Evolutionary conservation across 2,888 invertebrate genomes (phyloP).

Genomic region (Gibbula magus): DNA sequence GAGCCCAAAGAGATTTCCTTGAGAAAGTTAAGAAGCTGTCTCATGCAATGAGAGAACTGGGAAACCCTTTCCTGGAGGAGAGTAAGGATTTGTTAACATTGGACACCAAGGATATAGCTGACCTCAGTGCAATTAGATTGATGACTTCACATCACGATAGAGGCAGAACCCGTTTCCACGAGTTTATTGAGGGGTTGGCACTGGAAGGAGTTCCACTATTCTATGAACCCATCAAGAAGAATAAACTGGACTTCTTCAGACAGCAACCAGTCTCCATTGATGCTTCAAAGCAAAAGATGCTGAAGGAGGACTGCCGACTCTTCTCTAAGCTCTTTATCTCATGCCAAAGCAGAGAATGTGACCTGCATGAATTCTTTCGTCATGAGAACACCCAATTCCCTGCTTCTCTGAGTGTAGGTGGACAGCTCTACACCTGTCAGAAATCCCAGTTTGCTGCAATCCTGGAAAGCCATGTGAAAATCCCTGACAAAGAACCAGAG

Average conservation of each 20-base stretch:
- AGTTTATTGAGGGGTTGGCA: constrained; percentile 33
- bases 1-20: constrained; percentile 33
- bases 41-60: constrained; percentile 33
- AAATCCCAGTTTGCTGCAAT: background rate
- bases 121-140: constrained; percentile 33
- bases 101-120: constrained; percentile 41
- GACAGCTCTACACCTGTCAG: background rate
- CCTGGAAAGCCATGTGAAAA: background rate
- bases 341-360: constrained; percentile 37
- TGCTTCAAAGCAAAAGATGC: constrained; percentile 25
- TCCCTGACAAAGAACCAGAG: background rate
- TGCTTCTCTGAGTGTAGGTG: background rate
- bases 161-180: no score
- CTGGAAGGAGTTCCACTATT: constrained; percentile 26
- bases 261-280: constrained; percentile 26
- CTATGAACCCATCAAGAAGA: constrained; percentile 43
- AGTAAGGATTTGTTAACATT: constrained; percentile 36
- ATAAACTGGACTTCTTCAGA: constrained; percentile 36
- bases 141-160: constrained; percentile 37
- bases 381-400: background rate
- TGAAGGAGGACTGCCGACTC: constrained; percentile 32
- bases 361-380: background rate
- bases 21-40: constrained; percentile 39
- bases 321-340: constrained; percentile 45
- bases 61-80: constrained; percentile 41